Percentiles rank a stretch among this genome's conserved stretches.
Conservation (phyloP, 2,113 vertebrate species). For the Pongo abelii region DNA sequence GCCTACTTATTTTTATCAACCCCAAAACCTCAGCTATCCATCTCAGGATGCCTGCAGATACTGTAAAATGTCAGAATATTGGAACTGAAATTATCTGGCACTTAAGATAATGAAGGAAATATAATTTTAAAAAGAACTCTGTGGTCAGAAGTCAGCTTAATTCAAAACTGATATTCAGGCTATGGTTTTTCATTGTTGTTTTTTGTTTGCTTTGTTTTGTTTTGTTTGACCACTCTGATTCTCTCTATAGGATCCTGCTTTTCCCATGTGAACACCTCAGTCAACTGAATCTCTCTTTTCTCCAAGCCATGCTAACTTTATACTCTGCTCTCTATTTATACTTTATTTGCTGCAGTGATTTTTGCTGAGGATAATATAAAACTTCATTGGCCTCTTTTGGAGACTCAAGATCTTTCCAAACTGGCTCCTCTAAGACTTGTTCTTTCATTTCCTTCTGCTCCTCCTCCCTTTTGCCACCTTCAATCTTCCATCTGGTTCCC, state of each 20-base stretch:
- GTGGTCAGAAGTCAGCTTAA: background rate
- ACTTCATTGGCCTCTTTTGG: background rate
- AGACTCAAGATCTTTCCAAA: background rate
- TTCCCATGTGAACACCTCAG: background rate
- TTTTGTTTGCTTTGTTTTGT: too few relatives aligned
- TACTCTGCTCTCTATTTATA: background rate
- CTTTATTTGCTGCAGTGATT: background rate
- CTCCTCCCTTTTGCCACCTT: background rate
- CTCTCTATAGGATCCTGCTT: background rate
- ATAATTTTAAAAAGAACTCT: background rate
- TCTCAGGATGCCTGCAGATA: background rate
- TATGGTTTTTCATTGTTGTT: background rate
- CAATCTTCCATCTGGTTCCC: background rate
- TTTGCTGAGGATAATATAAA: background rate
- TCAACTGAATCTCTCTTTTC: background rate
- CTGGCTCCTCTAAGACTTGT: background rate
- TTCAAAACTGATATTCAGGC: background rate
- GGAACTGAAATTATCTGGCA: background rate
- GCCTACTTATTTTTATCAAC: background rate
- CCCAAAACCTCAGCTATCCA: background rate
- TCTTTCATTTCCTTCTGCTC: background rate
- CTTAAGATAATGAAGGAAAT: background rate
- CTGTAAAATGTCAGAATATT: background rate
- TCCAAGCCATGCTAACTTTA: background rate
- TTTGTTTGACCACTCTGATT: background rate